phyloP scores from a whole-genome alignment of 1,140 invertebrate species.

The Helicoverpa armigera region DNA sequence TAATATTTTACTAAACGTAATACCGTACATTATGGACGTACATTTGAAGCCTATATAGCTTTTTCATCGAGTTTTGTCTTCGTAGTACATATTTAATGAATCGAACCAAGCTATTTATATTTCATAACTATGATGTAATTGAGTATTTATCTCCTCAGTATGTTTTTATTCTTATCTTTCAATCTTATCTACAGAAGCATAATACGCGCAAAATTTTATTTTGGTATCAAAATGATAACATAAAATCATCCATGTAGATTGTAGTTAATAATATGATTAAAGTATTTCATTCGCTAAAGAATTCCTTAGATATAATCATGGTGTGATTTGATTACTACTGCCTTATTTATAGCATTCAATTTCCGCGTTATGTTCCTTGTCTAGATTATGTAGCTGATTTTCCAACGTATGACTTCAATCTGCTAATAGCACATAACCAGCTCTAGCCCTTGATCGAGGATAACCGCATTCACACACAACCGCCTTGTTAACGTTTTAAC shows the following conservation, averaged over 20 bases:
- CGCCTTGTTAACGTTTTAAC: slow-evolving; percentile 17
- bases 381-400: slow-evolving; percentile 10
- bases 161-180: too few species aligned
- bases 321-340: neutral
- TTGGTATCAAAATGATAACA: neutral
- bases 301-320: neutral
- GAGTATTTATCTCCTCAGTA: too few species aligned
- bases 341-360: slow-evolving; percentile 11
- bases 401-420: neutral
- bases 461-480: slow-evolving; percentile 15
- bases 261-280: neutral
- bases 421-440: neutral
- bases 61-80: too few species aligned
- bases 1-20: slow-evolving; percentile 48
- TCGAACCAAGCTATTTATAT: too few species aligned
- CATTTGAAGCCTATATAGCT: neutral
- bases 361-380: neutral
- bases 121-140: too few species aligned
- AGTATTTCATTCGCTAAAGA: neutral
- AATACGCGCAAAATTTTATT: too few species aligned
- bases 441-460: slow-evolving; percentile 20
- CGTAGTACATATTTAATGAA: too few species aligned
- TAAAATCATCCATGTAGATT: neutral
- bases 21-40: neutral
- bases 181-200: too few species aligned